These are phyloP conservation scores for Ptilodon capucinus DNA, from an alignment of 2,888 invertebrate species.

Conservation along the genomic window DNA sequence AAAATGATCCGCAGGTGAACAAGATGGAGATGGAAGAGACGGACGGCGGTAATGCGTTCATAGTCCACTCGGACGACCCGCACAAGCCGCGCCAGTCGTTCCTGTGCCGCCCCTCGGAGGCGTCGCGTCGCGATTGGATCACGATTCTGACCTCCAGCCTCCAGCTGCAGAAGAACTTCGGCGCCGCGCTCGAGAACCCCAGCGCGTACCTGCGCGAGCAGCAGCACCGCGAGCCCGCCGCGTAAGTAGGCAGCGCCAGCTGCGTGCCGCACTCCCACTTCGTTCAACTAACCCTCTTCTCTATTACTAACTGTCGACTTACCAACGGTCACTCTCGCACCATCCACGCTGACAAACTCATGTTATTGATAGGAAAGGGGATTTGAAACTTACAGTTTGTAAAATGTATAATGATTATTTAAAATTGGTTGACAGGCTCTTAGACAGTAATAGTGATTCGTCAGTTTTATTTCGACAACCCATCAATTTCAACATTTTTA, in stretches of 20 bases:
- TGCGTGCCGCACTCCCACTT: neutral
- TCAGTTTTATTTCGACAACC: no score
- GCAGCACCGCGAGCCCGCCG: constrained; percentile 57
- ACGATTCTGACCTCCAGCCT: constrained; percentile 92
- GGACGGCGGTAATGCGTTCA: constrained; percentile 54
- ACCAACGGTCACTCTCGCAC: no score
- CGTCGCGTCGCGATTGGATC: constrained; percentile 92
- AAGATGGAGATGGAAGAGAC: constrained; percentile 93
- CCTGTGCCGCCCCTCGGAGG: constrained; percentile 89
- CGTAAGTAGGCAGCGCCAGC: constrained; percentile 55
- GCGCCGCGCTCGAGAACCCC: constrained; percentile 97
- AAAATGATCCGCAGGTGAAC: constrained; percentile 89
- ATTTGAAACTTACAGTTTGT: neutral
- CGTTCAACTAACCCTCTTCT: neutral
- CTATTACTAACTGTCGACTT: no score
- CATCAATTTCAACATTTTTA: no score
- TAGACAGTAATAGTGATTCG: no score
- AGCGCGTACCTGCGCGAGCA: constrained; percentile 80
- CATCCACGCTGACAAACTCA: neutral
- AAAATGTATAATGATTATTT: no score
- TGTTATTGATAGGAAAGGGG: neutral
- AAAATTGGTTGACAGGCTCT: no score
- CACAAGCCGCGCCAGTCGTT: constrained; percentile 89
- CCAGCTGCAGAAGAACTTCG: constrained; percentile 96
- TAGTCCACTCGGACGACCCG: constrained; percentile 89